Percentiles rank a stretch among this genome's conserved stretches.
Evolutionary conservation across 1,140 invertebrate genomes (phyloP).

Genomic region (Subanguina moxae): DNA sequence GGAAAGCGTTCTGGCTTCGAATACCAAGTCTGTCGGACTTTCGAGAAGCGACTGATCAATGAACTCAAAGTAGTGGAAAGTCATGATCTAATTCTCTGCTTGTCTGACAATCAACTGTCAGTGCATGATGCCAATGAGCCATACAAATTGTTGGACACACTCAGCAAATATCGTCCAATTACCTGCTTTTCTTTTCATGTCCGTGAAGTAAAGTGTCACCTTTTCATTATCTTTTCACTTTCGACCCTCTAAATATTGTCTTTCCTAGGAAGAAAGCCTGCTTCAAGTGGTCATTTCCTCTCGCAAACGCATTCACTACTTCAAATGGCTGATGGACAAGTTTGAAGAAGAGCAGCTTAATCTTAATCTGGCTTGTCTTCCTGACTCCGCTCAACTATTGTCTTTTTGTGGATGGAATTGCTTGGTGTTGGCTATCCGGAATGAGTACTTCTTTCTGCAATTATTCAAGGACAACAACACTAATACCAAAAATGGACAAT

Average conservation of each 20-base stretch:
- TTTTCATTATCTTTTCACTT: background rate
- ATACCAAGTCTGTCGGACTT: constrained; percentile 33
- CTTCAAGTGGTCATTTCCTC: constrained; percentile 27
- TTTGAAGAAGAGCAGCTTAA: constrained; percentile 27
- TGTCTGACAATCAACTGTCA: constrained; percentile 28
- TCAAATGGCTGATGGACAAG: constrained; percentile 39
- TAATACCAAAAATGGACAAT: too few relatives aligned
- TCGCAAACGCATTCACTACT: constrained; percentile 29
- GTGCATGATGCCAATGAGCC: constrained; percentile 35
- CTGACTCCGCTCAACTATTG: constrained; percentile 24
- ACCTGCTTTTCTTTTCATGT: constrained; percentile 34
- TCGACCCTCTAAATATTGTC: background rate
- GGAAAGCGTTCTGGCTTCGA: constrained; percentile 30
- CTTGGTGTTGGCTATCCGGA: constrained; percentile 22
- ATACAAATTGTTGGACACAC: constrained; percentile 27
- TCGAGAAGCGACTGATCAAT: constrained; percentile 35
- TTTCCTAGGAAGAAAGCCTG: constrained; percentile 28
- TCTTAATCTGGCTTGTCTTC: constrained; percentile 17
- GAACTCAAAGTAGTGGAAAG: constrained; percentile 39
- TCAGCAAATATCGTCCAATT: constrained; percentile 37
- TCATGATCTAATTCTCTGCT: constrained; percentile 34
- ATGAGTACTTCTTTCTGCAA: constrained; percentile 28
- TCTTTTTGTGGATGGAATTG: constrained; percentile 28
- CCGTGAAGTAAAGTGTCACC: constrained; percentile 24
- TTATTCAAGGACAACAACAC: constrained; percentile 9